A percentile compares a stretch with the other conserved stretches of the same genome.
These are phyloP conservation scores for Chroicocephalus ridibundus DNA, from an alignment of 2,113 vertebrate genomes.

Conservation along the genomic window DNA sequence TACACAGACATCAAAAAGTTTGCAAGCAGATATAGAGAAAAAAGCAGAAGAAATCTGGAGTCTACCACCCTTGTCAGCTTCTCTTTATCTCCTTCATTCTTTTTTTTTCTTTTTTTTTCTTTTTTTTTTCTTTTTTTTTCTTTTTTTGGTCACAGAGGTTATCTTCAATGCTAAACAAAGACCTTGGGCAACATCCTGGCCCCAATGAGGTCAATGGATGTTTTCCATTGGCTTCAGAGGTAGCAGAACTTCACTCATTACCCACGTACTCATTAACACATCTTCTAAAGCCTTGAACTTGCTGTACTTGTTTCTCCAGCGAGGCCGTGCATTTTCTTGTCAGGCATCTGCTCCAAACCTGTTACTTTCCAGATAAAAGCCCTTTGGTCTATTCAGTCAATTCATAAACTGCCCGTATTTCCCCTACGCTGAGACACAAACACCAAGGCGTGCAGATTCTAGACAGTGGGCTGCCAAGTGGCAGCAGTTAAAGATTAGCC, in stretches of 20 bases:
- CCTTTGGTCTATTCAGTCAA: not conserved
- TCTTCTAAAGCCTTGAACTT: constrained; percentile 21
- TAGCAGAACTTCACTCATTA: constrained; percentile 21
- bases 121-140: not conserved
- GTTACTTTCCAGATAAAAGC: not conserved
- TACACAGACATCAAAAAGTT: constrained; percentile 16
- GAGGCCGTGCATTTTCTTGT: not conserved
- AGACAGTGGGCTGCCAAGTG: not conserved
- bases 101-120: not conserved
- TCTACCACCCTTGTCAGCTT: not conserved
- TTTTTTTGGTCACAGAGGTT: not conserved
- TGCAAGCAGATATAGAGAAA: constrained; percentile 1
- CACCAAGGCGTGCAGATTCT: not conserved
- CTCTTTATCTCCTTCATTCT: not conserved
- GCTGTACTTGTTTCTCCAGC: constrained; percentile 25
- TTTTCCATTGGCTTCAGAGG: constrained; percentile 33
- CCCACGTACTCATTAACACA: constrained; percentile 1
- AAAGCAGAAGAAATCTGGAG: not conserved
- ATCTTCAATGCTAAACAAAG: constrained; percentile 7
- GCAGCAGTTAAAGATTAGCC: not conserved
- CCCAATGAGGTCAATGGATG: not conserved
- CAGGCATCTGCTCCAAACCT: not conserved
- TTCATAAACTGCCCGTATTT: not conserved
- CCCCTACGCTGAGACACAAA: not conserved
- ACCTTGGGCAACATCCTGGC: constrained; percentile 14